Base-by-base conservation (phyloP, 2,797 vertebrate species). In the Rachycentron canadum region DNA sequence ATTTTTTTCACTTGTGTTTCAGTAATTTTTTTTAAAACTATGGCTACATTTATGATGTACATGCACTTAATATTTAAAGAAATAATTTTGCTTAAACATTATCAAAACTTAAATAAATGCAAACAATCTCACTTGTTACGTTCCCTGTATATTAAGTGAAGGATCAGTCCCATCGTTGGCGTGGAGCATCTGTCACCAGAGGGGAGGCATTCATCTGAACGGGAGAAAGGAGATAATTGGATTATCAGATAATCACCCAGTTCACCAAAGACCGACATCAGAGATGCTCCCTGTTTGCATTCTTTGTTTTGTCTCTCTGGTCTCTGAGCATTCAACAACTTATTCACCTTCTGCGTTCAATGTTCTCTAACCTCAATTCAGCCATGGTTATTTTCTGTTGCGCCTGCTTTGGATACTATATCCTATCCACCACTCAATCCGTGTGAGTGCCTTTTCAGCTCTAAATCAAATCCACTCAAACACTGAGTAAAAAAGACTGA, bases 231-330 rank as follows among this genome's bases (percentile, higher is more conserved):
- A 74, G 69, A 78, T 73, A 56, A 84, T 63, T 85, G 78, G 73
- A 83, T 87, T 66, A 89, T 85, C 77, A 78, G 68, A 83, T 85
- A 78, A 85, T 79, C 73, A 82, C 60, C 77, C 61, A 12, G 36
- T 69, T 76, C 30, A 69, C 64, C 25, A 79, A 2, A 30, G 73
- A 56, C 26, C 3, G 32, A 69, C 52, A 58, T 59, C 34, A 75
- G 62, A 81, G 74, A 78, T 81, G 81, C 41, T 74, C 66, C 57
- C 38, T 67, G 45, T 82, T 85, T 62, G 55, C 63, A 79, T 86
- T 82, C 86, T 60, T 73, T 61, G 28, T 57, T 87, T 88, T 79
- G 83, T 86, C 25, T 69, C 12, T 45, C 17, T 26, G 0, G 43
- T 86, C 73, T 72, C 69, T 53, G 45, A 52, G 75, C 56, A 32